Base-by-base conservation (phyloP, 1,140 invertebrate genomes). In the Probaryconus sp. region DNA sequence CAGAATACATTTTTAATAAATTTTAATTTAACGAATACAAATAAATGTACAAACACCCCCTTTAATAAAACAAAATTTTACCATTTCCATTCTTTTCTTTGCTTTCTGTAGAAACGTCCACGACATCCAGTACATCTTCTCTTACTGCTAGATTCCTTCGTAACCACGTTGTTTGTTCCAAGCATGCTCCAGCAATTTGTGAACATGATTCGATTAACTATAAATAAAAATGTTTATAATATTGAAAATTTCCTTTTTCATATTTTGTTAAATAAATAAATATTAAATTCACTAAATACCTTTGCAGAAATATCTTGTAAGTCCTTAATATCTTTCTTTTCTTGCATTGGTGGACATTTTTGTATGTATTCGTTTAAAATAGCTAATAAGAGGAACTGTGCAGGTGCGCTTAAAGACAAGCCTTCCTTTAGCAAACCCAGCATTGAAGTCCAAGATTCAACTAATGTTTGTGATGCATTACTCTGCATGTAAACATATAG, bases 81-180 rank as follows among this genome's bases (percentile, higher is more conserved):
- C 88, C 86, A 37, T 81, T 80, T 77, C 81, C 82, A 60, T 42
- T 79, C 78, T 85, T 87, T 75, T 89, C 83, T 79, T 88, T 85
- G 60, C 86, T 85, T 76, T 89, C 87, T 69, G 84, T 77, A 37
- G 81, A 73, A 14, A 78, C 81, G 56, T 89, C 89, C 2, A 85
- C 82, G 3, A 85, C 81, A 9, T 90, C 88, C 9, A 90, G 85
- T 4, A 91, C 91, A 60, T 94, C 93, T 79, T 95, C 93, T 72
- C 93, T 92, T 0, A 98, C 96, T 61, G 95, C 94, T 45, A 96
- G 89, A 85, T 96, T 97, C 72, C 95, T 89, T 74, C 96, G 89
- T 21, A 98, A 81, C 96, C 96, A 98, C 1, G 95, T 97, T 1
- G 96, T 96, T 81, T 96, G 94, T 81, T 97, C 95, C 45, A 98